A percentile compares a stretch with the other conserved stretches of the same genome.
Evolutionary conservation across 2,888 invertebrate species (phyloP).

Genomic region (Ennomos quercinarius): DNA sequence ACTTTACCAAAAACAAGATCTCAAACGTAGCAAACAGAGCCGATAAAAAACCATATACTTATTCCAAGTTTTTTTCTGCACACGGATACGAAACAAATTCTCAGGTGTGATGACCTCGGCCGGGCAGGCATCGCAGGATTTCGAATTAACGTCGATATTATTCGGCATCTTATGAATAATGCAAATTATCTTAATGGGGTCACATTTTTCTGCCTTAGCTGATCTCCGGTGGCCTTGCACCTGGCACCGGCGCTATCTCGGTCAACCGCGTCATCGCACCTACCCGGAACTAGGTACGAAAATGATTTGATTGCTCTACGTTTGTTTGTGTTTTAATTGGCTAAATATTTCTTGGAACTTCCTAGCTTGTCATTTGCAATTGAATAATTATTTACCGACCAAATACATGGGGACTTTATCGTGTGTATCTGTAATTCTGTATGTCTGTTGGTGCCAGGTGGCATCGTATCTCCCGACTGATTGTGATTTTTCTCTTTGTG

Average conservation of each 20-base stretch:
- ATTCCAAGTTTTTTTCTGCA: constrained; percentile 39
- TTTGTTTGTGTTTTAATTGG: constrained; percentile 24
- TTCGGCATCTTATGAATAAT: constrained; percentile 58
- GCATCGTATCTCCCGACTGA: too few species aligned
- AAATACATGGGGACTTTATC: too few species aligned
- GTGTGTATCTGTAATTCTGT: too few species aligned
- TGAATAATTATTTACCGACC: too few species aligned
- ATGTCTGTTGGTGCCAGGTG: too few species aligned
- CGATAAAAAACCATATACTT: constrained; percentile 32
- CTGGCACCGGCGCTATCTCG: constrained; percentile 60
- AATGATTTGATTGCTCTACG: constrained; percentile 16
- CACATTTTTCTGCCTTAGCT: constrained; percentile 52
- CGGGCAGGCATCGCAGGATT: constrained; percentile 40
- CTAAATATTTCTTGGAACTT: constrained; percentile 14
- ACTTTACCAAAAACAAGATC: constrained; percentile 28
- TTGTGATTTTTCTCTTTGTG: too few species aligned
- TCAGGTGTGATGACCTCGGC: constrained; percentile 56
- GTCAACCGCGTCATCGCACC: constrained; percentile 46
- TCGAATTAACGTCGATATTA: constrained; percentile 40
- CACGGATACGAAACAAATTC: constrained; percentile 51
- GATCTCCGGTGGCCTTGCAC: constrained; percentile 53
- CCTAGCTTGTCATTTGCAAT: not conserved
- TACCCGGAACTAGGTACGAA: constrained; percentile 53
- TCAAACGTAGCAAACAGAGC: constrained; percentile 16
- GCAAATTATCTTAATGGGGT: constrained; percentile 55